A percentile compares a stretch with the other conserved stretches of the same genome.
Evolutionary conservation across 1,140 invertebrate species (phyloP).

Genomic region (Drosophila nikananu): DNA sequence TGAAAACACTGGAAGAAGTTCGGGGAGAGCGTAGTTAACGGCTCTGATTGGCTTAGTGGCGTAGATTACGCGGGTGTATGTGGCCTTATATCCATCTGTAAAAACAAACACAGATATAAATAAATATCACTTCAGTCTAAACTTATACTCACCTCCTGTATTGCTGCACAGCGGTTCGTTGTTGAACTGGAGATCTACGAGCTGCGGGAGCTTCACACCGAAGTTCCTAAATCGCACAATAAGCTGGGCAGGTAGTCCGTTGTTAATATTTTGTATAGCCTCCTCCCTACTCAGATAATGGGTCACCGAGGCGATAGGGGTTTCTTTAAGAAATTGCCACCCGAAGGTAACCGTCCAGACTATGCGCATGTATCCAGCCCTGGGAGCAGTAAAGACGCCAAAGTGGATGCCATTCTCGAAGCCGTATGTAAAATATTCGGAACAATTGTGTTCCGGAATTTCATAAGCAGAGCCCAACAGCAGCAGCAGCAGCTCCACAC

Average conservation of each 20-base stretch:
- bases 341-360: background rate
- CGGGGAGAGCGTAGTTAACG: background rate
- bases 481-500: background rate
- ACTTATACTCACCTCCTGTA: background rate
- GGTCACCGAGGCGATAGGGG: background rate
- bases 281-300: background rate
- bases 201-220: background rate
- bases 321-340: background rate
- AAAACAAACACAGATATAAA: background rate
- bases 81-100: background rate
- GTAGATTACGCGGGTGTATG: accelerated
- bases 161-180: background rate
- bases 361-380: background rate
- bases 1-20: background rate
- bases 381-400: background rate
- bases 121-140: background rate
- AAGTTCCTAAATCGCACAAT: background rate
- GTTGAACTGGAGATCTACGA: background rate
- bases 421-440: background rate
- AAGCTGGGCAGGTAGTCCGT: background rate
- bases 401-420: background rate
- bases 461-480: background rate
- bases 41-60: background rate
- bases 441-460: too few relatives aligned
- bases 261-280: background rate